phyloP scores from a whole-genome alignment of 2,113 vertebrate genomes.

The Cervus canadensis region DNA sequence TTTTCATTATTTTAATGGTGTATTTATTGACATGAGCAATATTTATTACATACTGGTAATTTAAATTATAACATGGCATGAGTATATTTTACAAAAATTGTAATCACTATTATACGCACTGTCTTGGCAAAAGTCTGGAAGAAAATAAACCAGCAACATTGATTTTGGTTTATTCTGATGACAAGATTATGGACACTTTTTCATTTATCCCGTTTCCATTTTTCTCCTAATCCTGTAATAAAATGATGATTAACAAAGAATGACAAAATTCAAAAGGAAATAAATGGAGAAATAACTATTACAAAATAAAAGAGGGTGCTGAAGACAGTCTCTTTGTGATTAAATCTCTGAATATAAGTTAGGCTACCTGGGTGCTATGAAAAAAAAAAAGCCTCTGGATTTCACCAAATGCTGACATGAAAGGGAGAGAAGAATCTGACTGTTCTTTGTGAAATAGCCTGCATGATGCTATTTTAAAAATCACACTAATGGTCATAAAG shows the following conservation, averaged over 20 bases:
- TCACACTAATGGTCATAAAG: neutral
- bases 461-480: neutral
- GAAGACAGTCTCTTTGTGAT: neutral
- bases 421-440: neutral
- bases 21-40: neutral
- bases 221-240: slow-evolving; percentile 9
- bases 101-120: neutral
- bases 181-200: neutral
- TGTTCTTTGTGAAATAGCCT: neutral
- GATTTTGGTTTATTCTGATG: neutral
- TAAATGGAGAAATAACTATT: neutral
- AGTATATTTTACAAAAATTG: neutral
- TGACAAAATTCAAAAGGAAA: neutral
- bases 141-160: neutral
- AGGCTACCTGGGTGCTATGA: neutral
- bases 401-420: neutral
- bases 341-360: neutral
- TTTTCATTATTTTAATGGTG: neutral
- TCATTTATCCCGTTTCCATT: neutral
- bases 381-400: neutral
- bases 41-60: neutral
- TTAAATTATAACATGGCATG: neutral
- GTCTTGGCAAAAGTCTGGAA: neutral
- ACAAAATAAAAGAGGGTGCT: neutral
- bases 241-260: neutral